Evolutionary conservation across 1,140 invertebrate genomes (phyloP).

Genomic region (Drosophila serrata): DNA sequence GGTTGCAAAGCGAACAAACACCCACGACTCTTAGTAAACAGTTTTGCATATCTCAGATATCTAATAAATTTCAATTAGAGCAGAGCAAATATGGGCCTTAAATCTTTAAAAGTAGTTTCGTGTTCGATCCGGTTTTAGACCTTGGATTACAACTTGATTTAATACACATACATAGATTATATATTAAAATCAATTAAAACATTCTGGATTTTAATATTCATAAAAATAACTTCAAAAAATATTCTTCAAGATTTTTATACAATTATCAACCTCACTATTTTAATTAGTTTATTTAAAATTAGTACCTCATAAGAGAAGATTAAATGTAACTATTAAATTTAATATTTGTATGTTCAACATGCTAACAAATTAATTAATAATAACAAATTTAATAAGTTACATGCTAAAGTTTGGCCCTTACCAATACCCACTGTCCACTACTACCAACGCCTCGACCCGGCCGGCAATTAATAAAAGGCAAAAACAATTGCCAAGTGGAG

Average conservation of each 20-base stretch:
- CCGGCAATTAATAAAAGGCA: conserved; percentile 41
- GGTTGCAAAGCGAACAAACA: background rate
- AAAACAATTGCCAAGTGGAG: conserved; percentile 35
- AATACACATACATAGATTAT: no score
- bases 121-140: no score
- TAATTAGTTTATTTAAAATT: no score
- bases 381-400: background rate
- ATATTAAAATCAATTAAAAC: no score
- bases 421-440: conserved; percentile 10
- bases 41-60: conserved; percentile 24
- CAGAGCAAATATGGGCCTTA: conserved; percentile 4
- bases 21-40: background rate
- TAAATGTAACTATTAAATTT: no score
- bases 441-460: background rate
- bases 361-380: no score
- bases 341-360: no score
- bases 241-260: no score
- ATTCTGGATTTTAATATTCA: no score
- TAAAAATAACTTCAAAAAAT: no score
- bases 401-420: background rate
- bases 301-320: no score
- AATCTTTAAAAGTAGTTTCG: background rate
- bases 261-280: no score
- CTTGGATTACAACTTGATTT: background rate
- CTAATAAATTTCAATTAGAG: conserved; percentile 39